A percentile compares a stretch with the other conserved stretches of the same genome.
Evolutionary conservation across 2,888 invertebrate genomes (phyloP).

Genomic region (Chironomus riparius): DNA sequence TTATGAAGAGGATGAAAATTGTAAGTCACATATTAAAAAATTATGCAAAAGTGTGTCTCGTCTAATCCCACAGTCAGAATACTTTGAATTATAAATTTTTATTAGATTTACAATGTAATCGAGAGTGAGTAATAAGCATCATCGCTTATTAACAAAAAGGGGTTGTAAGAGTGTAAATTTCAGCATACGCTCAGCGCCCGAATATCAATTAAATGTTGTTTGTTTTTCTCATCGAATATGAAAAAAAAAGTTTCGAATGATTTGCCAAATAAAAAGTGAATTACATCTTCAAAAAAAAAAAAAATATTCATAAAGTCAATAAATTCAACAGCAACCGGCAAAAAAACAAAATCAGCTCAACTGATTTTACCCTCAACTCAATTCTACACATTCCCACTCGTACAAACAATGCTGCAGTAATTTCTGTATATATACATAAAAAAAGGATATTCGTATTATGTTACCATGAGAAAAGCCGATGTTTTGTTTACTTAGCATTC

Average conservation of each 20-base stretch:
- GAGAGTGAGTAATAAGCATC: neutral
- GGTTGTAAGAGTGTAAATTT: neutral
- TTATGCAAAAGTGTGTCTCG: neutral
- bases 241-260: neutral
- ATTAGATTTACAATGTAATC: neutral
- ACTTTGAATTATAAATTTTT: neutral
- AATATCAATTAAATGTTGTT: neutral
- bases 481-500: conserved; percentile 24
- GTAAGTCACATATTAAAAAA: neutral
- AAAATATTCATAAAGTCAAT: neutral
- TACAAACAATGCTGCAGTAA: neutral
- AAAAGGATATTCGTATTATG: conserved; percentile 7
- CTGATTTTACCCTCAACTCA: too few species aligned
- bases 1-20: neutral
- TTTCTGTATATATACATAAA: neutral
- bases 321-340: neutral
- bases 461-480: conserved; percentile 26
- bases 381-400: too few species aligned
- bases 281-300: neutral
- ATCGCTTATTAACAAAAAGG: neutral
- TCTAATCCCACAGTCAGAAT: too few species aligned
- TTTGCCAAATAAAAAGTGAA: neutral
- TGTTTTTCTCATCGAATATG: neutral
- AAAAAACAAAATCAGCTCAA: neutral
- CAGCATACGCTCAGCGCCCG: neutral